A percentile compares a stretch with the other conserved stretches of the same genome.
Conservation (phyloP, 2,113 vertebrate species). For the Canis aureus region DNA sequence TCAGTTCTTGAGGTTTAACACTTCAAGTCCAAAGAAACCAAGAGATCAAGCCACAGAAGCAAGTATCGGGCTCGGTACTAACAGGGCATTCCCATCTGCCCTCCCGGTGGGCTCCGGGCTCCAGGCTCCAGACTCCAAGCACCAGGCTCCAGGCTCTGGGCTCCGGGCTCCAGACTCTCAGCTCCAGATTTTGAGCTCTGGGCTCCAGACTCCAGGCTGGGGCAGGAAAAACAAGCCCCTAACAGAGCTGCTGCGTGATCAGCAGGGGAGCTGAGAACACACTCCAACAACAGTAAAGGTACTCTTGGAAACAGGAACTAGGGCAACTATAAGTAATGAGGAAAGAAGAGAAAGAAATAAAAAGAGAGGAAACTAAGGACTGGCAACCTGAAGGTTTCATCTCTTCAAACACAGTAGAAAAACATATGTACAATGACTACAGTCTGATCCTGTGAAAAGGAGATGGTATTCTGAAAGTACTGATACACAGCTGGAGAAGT, state of each 20-base stretch:
- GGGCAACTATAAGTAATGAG: neutral
- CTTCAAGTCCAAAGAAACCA: neutral
- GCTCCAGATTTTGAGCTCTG: neutral
- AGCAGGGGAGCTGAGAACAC: too few species aligned
- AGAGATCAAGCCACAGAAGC: neutral
- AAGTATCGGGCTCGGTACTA: rapidly evolving
- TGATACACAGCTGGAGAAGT: neutral
- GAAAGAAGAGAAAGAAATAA: neutral
- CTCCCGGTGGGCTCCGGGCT: neutral
- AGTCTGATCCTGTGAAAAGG: neutral
- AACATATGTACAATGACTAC: rapidly evolving
- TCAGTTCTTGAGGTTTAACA: neutral
- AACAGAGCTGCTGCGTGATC: rapidly evolving
- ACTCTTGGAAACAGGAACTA: neutral
- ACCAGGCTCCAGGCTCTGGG: neutral
- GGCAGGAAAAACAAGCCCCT: too few species aligned
- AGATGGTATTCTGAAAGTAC: neutral
- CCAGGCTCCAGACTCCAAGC: rapidly evolving
- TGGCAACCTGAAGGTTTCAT: neutral
- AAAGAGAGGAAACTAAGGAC: neutral
- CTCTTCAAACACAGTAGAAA: neutral
- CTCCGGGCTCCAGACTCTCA: too few species aligned
- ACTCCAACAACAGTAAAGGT: neutral
- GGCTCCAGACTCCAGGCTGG: neutral
- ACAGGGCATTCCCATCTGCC: rapidly evolving